phyloP scores from a whole-genome alignment of 2,888 invertebrate species.

The Yponomeuta cagnagella region DNA sequence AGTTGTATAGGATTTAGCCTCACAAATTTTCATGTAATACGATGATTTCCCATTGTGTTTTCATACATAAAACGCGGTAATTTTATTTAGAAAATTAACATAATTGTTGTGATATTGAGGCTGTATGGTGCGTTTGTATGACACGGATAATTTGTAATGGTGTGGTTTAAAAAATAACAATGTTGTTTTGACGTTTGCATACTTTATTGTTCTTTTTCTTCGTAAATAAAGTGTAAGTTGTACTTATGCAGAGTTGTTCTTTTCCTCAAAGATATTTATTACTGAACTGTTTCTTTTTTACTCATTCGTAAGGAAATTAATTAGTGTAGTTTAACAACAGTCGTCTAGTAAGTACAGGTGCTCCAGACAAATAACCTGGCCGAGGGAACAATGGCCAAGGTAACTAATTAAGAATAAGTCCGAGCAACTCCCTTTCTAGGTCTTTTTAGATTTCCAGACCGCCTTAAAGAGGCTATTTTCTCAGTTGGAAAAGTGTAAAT shows the following conservation, averaged over 20 bases:
- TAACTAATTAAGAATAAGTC: constrained; percentile 19
- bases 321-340: constrained; percentile 1
- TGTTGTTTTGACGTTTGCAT: neutral
- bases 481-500: constrained; percentile 37
- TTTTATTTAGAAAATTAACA: constrained; percentile 8
- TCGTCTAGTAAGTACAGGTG: constrained; percentile 6
- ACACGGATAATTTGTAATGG: constrained; percentile 8
- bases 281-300: neutral
- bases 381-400: constrained; percentile 9
- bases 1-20: constrained; percentile 15
- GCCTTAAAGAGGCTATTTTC: constrained; percentile 48
- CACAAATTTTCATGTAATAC: constrained; percentile 17
- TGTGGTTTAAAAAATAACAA: neutral
- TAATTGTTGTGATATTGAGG: constrained; percentile 4
- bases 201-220: neutral
- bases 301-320: neutral
- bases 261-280: neutral
- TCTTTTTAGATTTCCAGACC: constrained; percentile 66
- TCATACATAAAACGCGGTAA: constrained; percentile 1
- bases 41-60: constrained; percentile 10
- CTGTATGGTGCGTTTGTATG: constrained; percentile 4
- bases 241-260: neutral
- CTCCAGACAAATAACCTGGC: constrained; percentile 3
- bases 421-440: constrained; percentile 38
- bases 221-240: neutral